Evolutionary conservation across 2,888 invertebrate genomes (phyloP).

Genomic region (Anarsia innoxiella): DNA sequence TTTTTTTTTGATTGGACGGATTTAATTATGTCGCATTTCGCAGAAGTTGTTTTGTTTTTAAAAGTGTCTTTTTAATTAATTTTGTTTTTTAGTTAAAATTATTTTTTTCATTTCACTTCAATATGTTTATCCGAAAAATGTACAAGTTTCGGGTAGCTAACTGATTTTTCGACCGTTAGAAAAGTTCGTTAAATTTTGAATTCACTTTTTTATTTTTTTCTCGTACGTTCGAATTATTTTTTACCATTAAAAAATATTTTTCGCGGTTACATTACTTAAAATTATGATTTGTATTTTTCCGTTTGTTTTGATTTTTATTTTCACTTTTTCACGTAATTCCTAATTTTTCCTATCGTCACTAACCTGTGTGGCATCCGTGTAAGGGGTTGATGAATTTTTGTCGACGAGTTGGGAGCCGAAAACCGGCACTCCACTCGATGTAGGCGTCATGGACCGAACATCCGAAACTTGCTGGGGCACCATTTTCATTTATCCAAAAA

Average conservation of each 20-base stretch:
- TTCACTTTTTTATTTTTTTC: constrained; percentile 8
- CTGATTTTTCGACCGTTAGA: not conserved
- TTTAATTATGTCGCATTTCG: too few relatives aligned
- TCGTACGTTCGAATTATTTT: constrained; percentile 5
- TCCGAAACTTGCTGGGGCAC: constrained; percentile 83
- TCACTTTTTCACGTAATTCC: not conserved
- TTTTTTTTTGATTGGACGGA: too few relatives aligned
- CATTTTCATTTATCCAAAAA: constrained; percentile 73
- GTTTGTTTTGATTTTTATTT: not conserved
- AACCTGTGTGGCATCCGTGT: constrained; percentile 98
- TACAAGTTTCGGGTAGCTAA: constrained; percentile 4
- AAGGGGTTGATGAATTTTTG: constrained; percentile 94
- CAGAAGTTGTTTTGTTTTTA: too few relatives aligned
- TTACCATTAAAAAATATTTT: not conserved
- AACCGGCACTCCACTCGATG: constrained; percentile 79
- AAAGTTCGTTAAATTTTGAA: constrained; percentile 14
- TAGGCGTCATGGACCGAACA: constrained; percentile 74
- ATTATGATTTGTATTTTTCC: not conserved
- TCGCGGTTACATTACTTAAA: not conserved
- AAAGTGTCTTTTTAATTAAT: too few relatives aligned
- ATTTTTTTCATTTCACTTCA: too few relatives aligned
- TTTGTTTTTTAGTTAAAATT: too few relatives aligned
- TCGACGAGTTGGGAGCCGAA: constrained; percentile 95
- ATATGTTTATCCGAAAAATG: too few relatives aligned
- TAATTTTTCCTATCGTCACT: constrained; percentile 46